These are phyloP conservation scores for Phalera bucephala DNA, from an alignment of 2,888 invertebrate species.

Conservation along the genomic window DNA sequence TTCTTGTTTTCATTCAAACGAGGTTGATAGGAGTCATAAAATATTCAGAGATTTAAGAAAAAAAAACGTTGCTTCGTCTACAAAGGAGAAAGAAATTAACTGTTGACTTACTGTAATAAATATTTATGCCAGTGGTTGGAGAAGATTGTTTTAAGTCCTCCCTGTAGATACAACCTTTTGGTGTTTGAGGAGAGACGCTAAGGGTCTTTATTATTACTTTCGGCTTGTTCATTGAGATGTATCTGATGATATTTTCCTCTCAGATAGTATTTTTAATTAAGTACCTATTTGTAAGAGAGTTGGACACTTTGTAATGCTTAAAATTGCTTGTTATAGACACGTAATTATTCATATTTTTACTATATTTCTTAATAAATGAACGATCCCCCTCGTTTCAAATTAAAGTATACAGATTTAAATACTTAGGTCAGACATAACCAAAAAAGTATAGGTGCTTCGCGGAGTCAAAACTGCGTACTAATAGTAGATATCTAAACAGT, in stretches of 20 bases:
- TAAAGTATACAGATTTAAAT: neutral
- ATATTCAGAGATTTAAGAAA: conserved; percentile 21
- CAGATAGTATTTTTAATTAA: neutral
- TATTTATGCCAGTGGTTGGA: conserved; percentile 48
- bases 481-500: no score
- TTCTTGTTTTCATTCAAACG: conserved; percentile 21
- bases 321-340: no score
- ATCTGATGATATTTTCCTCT: neutral
- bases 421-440: no score
- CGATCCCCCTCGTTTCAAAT: neutral
- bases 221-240: conserved; percentile 2
- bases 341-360: no score
- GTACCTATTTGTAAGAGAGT: neutral
- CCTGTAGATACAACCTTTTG: conserved; percentile 30
- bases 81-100: conserved; percentile 40
- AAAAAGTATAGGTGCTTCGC: no score
- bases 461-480: no score
- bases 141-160: conserved; percentile 44
- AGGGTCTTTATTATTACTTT: conserved; percentile 36
- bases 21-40: conserved; percentile 24
- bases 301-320: neutral
- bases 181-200: conserved; percentile 37
- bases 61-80: conserved; percentile 17
- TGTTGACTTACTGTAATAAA: conserved; percentile 48
- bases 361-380: no score